Evolutionary conservation across 2,888 invertebrate species (phyloP), one percentile per base, ranked within the genome.

Genomic region (Ganaspis brasiliensis): DNA sequence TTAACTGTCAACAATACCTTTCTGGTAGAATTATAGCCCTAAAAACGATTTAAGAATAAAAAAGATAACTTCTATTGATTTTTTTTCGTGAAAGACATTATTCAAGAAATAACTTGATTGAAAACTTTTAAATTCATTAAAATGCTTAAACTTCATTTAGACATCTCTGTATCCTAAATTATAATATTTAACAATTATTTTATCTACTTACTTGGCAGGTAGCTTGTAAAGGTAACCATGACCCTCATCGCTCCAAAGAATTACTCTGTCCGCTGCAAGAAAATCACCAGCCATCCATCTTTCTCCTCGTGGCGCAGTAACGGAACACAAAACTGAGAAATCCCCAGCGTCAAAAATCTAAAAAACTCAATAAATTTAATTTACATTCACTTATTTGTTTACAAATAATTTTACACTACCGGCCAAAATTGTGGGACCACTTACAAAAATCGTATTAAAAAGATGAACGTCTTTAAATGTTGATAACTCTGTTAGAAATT

Each of bases 231-330:
- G 93, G 91, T 98, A 99, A 72, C 98, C 98, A 89, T 97, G 97
- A 78, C 99, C 99, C 88, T 98, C 98, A 71, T 98, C 98, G 71
- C 98, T 98, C 96, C 98, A 99, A 10, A 99, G 95, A 72, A 99
- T 94, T 0, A 99, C 97, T 56, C 97, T 93, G 90, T 99, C 99
- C 0, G 98, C 96, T 0, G 97, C 95, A 24, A 99, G 92, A 89
- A 99, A 99, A 91, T 98, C 98, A 0, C 99, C 99, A 0, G 98
- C 98, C 93, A 97, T 95, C 98, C 98, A 99, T 1, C 98, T 94
- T 90, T 98, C 98, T 0, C 97, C 96, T 19, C 95, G 93, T 0
- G 97, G 97, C n/a, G 97, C 96, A 81, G 96, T 95, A 81, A 98
- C 97, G 0, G 98, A 97, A 89, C 98, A 98, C 5, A 99, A 93